Percentiles rank a stretch among this genome's conserved stretches.
phyloP scores from a whole-genome alignment of 1,140 invertebrate genomes.

The Drosophila aff. region DNA sequence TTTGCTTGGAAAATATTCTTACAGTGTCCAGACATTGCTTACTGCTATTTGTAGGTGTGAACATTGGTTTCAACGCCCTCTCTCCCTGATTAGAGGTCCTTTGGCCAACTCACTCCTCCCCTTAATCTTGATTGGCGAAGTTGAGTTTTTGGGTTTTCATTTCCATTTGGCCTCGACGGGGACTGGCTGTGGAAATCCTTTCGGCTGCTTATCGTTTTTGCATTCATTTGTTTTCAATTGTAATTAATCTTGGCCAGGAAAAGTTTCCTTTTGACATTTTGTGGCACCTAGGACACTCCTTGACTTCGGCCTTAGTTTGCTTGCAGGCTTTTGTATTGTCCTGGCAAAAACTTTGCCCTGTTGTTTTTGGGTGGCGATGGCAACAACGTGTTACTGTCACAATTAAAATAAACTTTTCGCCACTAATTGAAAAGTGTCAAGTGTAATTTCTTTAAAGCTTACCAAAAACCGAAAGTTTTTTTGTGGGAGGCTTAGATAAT shows the following conservation, averaged over 20 bases:
- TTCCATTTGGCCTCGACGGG: constrained; percentile 28
- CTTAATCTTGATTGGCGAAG: constrained; percentile 75
- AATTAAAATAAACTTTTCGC: constrained; percentile 80
- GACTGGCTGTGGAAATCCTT: constrained; percentile 62
- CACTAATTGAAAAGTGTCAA: constrained; percentile 83
- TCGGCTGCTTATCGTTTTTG: constrained; percentile 82
- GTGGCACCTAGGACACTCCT: constrained; percentile 57
- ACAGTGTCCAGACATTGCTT: constrained; percentile 14
- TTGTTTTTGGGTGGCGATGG: constrained; percentile 42
- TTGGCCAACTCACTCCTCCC: constrained; percentile 8
- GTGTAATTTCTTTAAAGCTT: constrained; percentile 77
- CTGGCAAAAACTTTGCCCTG: constrained; percentile 54
- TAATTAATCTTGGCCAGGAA: constrained; percentile 78
- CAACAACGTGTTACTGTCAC: constrained; percentile 79
- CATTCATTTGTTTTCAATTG: constrained; percentile 84
- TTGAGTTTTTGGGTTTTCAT: constrained; percentile 60
- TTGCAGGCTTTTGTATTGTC: constrained; percentile 50
- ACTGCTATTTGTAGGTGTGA: constrained; percentile 63
- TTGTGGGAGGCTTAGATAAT: constrained; percentile 12
- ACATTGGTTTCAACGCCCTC: constrained; percentile 72
- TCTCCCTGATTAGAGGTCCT: constrained; percentile 42
- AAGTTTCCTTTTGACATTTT: constrained; percentile 83
- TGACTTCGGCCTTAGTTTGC: constrained; percentile 44
- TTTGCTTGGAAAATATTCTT: not conserved
- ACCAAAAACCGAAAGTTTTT: constrained; percentile 35